Percentiles rank a stretch among this genome's conserved stretches.
Conservation (phyloP, 2,113 vertebrate species). For the Rissa tridactyla region DNA sequence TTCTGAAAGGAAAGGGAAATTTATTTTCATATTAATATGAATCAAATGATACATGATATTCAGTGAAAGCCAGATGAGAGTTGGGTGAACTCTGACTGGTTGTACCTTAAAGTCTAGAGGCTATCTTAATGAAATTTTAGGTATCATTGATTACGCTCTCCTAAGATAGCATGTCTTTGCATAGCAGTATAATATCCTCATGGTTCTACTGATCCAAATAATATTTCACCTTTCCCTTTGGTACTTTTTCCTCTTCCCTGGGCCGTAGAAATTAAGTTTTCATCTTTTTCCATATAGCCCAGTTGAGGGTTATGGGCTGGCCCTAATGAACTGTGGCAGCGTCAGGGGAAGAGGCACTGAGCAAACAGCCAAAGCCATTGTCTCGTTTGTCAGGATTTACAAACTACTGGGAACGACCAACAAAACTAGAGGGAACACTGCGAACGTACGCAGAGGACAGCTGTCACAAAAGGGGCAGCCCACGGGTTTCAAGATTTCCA, state of each 20-base stretch:
- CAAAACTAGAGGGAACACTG: neutral
- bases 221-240: neutral
- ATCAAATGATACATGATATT: neutral
- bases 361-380: neutral
- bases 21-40: neutral
- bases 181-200: neutral
- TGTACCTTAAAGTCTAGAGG: neutral
- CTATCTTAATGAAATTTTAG: neutral
- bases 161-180: neutral
- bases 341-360: neutral
- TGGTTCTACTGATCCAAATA: neutral
- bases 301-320: neutral
- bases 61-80: neutral
- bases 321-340: neutral
- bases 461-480: neutral
- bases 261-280: neutral
- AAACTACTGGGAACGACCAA: neutral
- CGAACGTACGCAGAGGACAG: rapidly evolving
- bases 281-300: rapidly evolving
- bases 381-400: neutral
- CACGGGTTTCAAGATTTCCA: rapidly evolving
- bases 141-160: neutral
- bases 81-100: neutral
- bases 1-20: neutral
- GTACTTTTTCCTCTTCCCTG: neutral